A percentile compares a stretch with the other conserved stretches of the same genome.
These are phyloP conservation scores for Perognathus longimembris DNA, from an alignment of 2,113 vertebrate genomes.

Conservation along the genomic window DNA sequence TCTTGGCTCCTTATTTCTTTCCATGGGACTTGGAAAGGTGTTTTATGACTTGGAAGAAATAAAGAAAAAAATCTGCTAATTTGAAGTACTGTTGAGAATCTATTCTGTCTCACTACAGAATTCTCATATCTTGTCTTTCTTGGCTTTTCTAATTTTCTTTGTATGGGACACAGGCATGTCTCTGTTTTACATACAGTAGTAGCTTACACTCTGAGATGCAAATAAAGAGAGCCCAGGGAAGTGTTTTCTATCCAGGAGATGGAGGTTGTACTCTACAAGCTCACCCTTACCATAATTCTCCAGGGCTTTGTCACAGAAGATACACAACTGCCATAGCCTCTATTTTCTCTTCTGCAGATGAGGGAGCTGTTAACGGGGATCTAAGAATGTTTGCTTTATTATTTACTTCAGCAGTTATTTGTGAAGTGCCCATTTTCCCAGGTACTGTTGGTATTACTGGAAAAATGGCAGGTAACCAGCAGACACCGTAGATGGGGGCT, in stretches of 20 bases:
- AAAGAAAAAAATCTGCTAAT: not conserved
- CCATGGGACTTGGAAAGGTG: not conserved
- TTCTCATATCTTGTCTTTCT: not conserved
- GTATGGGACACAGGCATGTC: not conserved
- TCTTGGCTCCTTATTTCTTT: not conserved
- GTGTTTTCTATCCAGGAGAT: not conserved
- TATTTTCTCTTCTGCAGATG: not conserved
- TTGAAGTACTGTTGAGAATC: not conserved
- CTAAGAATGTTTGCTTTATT: not conserved
- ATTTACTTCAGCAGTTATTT: not conserved
- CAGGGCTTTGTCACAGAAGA: not conserved
- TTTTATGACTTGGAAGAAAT: not conserved
- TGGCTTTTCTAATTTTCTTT: not conserved
- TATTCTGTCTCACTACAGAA: not conserved
- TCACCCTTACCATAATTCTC: not conserved
- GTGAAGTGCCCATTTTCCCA: not conserved
- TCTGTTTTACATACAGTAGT: not conserved
- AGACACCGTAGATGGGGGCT: not conserved
- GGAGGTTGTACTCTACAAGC: not conserved
- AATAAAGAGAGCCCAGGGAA: not conserved
- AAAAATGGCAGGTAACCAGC: not conserved
- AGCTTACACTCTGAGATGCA: not conserved
- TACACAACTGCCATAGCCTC: not conserved
- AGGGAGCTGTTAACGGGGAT: not conserved
- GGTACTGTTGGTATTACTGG: not conserved